Conservation (phyloP, 64 coral and sea anemone genomes). For the Astreopora myriophthalma region DNA sequence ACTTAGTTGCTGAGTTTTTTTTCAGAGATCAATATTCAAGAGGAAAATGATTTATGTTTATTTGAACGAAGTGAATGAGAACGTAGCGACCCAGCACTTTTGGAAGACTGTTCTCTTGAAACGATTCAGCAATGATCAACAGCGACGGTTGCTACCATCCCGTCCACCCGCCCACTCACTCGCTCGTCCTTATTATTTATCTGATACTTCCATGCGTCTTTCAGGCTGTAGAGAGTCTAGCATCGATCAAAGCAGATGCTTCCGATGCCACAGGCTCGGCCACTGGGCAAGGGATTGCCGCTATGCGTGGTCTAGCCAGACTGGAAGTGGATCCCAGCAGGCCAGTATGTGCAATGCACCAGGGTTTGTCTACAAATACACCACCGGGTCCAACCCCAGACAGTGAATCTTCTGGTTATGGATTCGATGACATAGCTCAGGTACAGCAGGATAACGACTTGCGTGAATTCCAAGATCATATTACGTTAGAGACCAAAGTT, state of each 20-base stretch:
- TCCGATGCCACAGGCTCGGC: background rate
- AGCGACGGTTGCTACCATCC: background rate
- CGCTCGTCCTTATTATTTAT: background rate
- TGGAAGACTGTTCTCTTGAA: background rate
- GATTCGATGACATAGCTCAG: background rate
- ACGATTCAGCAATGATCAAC: background rate
- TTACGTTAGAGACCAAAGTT: background rate
- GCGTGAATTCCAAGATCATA: background rate
- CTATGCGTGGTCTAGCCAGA: background rate
- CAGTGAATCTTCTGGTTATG: background rate
- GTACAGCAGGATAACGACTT: background rate
- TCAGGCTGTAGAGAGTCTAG: background rate
- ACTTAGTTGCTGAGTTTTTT: no score
- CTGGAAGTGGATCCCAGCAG: background rate
- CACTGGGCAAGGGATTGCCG: slow-evolving; percentile 15
- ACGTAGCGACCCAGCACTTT: background rate
- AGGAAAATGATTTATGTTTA: no score
- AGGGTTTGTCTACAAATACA: background rate
- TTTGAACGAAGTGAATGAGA: no score
- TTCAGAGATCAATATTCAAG: no score
- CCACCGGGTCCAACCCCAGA: background rate
- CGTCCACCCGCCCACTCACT: background rate
- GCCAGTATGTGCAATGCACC: background rate
- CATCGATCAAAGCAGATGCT: background rate
- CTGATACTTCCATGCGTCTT: background rate